Evolutionary conservation across 2,113 vertebrate genomes (phyloP), one percentile per base, ranked within the genome.

Genomic region (Pomatostomus ruficeps): DNA sequence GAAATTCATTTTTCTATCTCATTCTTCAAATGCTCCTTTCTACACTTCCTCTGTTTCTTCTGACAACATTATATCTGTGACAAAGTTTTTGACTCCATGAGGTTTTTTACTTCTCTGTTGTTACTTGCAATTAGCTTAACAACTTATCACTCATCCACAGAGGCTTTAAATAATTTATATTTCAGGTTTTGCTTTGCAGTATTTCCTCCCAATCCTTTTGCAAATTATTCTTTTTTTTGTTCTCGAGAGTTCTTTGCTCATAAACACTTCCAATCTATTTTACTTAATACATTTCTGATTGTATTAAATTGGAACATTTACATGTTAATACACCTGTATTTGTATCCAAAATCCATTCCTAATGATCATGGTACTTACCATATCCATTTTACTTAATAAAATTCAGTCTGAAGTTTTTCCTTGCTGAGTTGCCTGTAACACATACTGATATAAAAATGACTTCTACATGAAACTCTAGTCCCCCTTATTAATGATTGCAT

Each of bases 311-410:
- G 78, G 75, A 67, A 48, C 43, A 95, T 94, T 95, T 97, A 80
- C 85, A 96, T 95, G 61, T 65, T 96, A 97, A 97, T 88, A 88
- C 40, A 91, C 85, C 91, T 85, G 72, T 96, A 94, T 91, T 94
- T 96, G 78, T 95, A 95, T 63, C 95, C 91, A 80, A 95, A 97
- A 90, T 55, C 59, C 65, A 72, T 71, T 88, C 85, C 68, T 90
- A 80, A 90, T 91, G 88, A 93, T 91, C 6, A 0, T 49, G 72
- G 88, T 43, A 91, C 93, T 96, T 96, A 91, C 67, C 38, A 48
- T 94, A 93, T 59, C 81, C 71, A 88, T 95, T 96, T 95, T 71
- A 81, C 67, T 85, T 88, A 94, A 96, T 94, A 96, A 91, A 96
- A 96, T 93, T 88, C 95, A 96, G 75, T 86, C 95, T 96, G 90